Evolutionary conservation across 2,113 vertebrate genomes (phyloP).

Genomic region (Trematocara macrostoma): DNA sequence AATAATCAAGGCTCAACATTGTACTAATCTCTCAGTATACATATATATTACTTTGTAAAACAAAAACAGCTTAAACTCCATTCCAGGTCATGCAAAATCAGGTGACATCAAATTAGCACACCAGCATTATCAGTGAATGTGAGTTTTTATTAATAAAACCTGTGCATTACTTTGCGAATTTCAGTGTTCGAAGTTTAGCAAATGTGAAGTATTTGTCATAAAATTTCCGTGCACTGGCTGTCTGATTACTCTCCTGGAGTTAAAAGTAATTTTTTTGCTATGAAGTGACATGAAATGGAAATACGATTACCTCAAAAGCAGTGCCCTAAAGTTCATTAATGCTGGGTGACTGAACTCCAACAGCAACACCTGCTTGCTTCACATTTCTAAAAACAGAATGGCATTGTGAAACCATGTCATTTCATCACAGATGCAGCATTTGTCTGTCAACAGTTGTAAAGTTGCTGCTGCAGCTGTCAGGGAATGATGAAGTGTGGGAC

Average conservation of each 20-base stretch:
- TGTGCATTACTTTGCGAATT: background rate
- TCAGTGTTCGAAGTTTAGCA: background rate
- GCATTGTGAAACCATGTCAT: background rate
- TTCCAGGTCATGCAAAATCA: background rate
- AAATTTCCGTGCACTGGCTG: background rate
- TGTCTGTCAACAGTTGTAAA: background rate
- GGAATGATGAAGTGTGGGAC: background rate
- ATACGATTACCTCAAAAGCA: background rate
- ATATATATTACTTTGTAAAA: background rate
- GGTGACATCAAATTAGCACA: background rate
- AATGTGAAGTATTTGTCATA: background rate
- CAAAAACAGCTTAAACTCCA: background rate
- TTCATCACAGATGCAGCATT: background rate
- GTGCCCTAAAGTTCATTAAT: background rate
- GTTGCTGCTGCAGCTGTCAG: background rate
- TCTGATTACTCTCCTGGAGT: background rate
- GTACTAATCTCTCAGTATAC: background rate
- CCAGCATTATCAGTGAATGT: background rate
- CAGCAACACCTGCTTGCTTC: background rate
- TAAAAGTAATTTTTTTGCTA: background rate
- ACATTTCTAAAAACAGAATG: background rate
- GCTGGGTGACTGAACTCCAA: background rate
- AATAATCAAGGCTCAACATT: background rate
- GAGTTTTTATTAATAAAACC: background rate
- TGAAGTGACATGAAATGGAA: background rate